Evolutionary conservation across 2,888 invertebrate species (phyloP), one percentile per base, ranked within the genome.

Genomic region (Trissolcus brochymenae): DNA sequence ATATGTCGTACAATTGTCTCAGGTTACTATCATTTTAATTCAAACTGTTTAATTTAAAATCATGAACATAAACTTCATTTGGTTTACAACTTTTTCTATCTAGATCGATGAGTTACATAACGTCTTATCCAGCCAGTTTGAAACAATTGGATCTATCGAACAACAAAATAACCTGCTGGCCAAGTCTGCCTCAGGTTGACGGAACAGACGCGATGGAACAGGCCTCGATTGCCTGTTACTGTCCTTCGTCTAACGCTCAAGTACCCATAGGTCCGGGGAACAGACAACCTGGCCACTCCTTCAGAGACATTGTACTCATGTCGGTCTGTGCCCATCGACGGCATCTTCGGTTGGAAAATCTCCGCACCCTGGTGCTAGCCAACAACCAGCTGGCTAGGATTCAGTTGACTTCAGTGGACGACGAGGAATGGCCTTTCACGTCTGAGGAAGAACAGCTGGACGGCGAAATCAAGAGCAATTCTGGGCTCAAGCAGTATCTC

Each of bases 81-180:
- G n/a, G n/a, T n/a, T n/a, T n/a, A n/a, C n/a, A n/a, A n/a, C 19
- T 19, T 51, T 19, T 29, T 29, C 25, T 25, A 19, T 60, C n/a
- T 13, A 88, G 92, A 82, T 90, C 88, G 0, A 89, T 89, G 88
- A 88, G 88, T 56, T 87, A 88, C 61, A 95, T 98, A 66, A 96
- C 96, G 11, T 95, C 95, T 62, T 98, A 97, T 89, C 98, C 99
- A 0, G 93, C 94, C 49, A 93, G 94, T 55, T 90, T 99, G 7
- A 96, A 97, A 75, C 97, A 98, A 87, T 90, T 99, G 50, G 98
- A 99, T 90, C 91, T 99, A 43, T 96, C 97, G 55, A 95, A 96
- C 87, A 98, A 98, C 89, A 94, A 95, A 89, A 95, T 98, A 81
- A 93, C 94, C 0, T 94, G 95, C 84, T 98, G 97, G 97, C 96